Conservation (phyloP, 2,888 invertebrate species). For the Sepiola atlantica region DNA sequence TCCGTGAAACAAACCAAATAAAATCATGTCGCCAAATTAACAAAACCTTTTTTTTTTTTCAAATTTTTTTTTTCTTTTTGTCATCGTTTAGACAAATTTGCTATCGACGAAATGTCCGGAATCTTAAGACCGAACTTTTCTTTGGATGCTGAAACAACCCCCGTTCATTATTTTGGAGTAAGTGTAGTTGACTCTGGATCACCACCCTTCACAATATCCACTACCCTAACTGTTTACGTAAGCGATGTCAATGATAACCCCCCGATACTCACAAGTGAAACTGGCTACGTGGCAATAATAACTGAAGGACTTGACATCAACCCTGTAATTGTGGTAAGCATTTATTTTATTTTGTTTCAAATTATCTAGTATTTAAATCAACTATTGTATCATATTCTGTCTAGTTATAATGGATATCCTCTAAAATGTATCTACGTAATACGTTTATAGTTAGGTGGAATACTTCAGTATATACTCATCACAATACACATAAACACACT, state of each 20-base stretch:
- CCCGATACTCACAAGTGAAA: slow-evolving; percentile 83
- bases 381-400: too few species aligned
- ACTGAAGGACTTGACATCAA: neutral
- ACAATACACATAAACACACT: too few species aligned
- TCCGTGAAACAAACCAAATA: too few species aligned
- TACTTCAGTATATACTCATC: too few species aligned
- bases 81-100: neutral
- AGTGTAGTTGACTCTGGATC: slow-evolving; percentile 48
- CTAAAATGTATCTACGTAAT: too few species aligned
- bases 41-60: too few species aligned
- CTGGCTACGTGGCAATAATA: neutral
- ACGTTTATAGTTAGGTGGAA: too few species aligned
- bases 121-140: neutral
- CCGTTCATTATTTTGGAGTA: slow-evolving; percentile 39
- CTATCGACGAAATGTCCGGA: neutral
- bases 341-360: neutral
- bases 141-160: neutral
- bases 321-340: neutral
- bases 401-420: too few species aligned
- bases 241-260: slow-evolving; percentile 93
- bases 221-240: slow-evolving; percentile 74
- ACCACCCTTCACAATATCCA: slow-evolving; percentile 49
- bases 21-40: too few species aligned
- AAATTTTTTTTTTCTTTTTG: neutral
- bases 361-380: too few species aligned